Base-by-base conservation (phyloP, 2,888 invertebrate species). In the Thalpophila matura region DNA sequence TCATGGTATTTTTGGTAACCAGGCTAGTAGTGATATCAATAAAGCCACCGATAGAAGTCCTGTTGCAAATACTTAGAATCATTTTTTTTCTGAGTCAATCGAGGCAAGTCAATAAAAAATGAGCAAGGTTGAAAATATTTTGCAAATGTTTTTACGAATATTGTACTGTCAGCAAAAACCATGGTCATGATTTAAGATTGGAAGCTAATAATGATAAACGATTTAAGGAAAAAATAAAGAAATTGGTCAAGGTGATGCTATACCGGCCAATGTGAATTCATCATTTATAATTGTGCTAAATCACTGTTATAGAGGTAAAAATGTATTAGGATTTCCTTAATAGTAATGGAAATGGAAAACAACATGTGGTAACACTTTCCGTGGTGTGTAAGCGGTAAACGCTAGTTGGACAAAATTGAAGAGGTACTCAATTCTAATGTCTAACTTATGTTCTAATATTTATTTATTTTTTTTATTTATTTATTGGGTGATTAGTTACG, bases 231-330 rank as follows among this genome's bases (percentile, higher is more conserved):
- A 62, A 69, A 75, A 69, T 22, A 18, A 70, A 75, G 63, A 71
- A 76, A 72, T 72, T 76, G 57, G 72, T 64, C 76, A 72, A 71
- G 72, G 77, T 33, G 5, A 14, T 24, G 20, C 0, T 24, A 27
- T 38, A 47, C 60, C 46, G 49, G 27, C 22, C 53, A 74, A 27
- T 59, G 26, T 59, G 27, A 68, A 60, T 50, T 50, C 20, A 54
- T 50, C 50, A 51, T 31, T 33, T 20, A 35, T 33, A 27, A 35
- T n/a, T 47, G 10, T 29, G 27, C n/a, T 46, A 12, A 62, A 38
- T 37, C 6, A 47, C 14, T 18, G 6, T 12, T 26, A 16, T 20
- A 53, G n/a, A 37, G 31, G 31, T 37, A 54, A 67, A 29, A 31
- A 1, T 0, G 0, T 7, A 37, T 45, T 5, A n/a, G 38, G 24